Conservation (phyloP, 1,140 invertebrate genomes). For the Reticulitermes speratus region DNA sequence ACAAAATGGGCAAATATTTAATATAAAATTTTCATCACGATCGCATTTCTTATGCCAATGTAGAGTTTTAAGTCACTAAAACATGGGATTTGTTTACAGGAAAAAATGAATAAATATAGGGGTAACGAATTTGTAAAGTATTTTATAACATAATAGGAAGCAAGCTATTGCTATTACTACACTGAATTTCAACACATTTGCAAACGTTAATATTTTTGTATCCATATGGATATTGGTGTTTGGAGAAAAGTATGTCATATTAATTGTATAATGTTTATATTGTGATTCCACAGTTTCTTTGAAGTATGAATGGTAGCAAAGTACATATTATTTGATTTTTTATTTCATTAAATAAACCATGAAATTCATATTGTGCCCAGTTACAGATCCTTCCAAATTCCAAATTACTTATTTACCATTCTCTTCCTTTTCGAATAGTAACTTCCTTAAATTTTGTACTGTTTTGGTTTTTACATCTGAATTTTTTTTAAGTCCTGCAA, state of each 20-base stretch:
- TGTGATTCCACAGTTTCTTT: neutral
- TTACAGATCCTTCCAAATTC: no score
- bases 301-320: neutral
- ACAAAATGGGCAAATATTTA: neutral
- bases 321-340: neutral
- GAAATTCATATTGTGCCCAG: no score
- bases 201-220: neutral
- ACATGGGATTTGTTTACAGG: neutral
- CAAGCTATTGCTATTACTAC: neutral
- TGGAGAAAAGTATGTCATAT: neutral
- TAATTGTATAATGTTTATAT: neutral
- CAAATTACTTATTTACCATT: no score
- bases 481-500: no score
- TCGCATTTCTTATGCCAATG: no score
- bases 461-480: no score
- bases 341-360: neutral
- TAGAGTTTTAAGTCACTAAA: neutral
- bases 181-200: neutral
- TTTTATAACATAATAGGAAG: neutral
- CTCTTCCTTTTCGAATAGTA: no score
- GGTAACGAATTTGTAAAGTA: neutral
- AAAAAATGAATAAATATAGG: neutral
- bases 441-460: no score
- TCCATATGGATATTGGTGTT: neutral
- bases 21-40: neutral